Evolutionary conservation across 2,113 vertebrate genomes (phyloP), one percentile per base, ranked within the genome.

Genomic region (Melanerpes formicivorus): DNA sequence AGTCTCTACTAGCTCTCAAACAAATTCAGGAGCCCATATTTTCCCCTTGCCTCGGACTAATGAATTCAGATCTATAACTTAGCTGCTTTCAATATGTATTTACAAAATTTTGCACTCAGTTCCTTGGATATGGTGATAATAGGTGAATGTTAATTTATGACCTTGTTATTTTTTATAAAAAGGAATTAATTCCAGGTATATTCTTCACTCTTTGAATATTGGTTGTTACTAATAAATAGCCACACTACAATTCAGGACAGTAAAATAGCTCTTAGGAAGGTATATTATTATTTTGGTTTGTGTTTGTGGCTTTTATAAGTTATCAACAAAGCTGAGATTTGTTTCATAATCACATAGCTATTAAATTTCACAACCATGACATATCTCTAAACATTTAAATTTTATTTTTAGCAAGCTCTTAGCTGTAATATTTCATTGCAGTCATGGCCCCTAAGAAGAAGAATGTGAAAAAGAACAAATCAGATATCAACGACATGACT

Each of bases 371-470:
- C 56, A 84, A 71, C 55, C 64, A 54, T 70, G 73, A n/a, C 75
- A 63, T 82, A 64, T 56, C 29, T 52, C 46, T 88, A 29, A 64
- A 82, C 54, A 8, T 85, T 87, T 84, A 73, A 30, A 80, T 81
- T 95, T 75, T 95, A 81, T 95, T 96, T 95, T 88, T 81, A 98
- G 97, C 85, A 96, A 98, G 96, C 94, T 98, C 96, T 98, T 98
- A 98, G 98, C 98, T 98, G 98, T 97, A 96, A 98, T 97, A 97
- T 91, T 93, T 94, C 93, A 93, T 98, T 97, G 94, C 98, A 98
- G 98, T 96, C 98, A 99, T 99, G 99, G 99, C 99, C 96, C 99
- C 99, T 84, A 99, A 99, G 97, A 99, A 99, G 99, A 99, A 99
- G 98, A 94, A 98, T 23, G 96, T 98, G 84, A 99, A 98, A 95